phyloP scores from a whole-genome alignment of 2,797 vertebrate species.

The Sandelia bainsii region DNA sequence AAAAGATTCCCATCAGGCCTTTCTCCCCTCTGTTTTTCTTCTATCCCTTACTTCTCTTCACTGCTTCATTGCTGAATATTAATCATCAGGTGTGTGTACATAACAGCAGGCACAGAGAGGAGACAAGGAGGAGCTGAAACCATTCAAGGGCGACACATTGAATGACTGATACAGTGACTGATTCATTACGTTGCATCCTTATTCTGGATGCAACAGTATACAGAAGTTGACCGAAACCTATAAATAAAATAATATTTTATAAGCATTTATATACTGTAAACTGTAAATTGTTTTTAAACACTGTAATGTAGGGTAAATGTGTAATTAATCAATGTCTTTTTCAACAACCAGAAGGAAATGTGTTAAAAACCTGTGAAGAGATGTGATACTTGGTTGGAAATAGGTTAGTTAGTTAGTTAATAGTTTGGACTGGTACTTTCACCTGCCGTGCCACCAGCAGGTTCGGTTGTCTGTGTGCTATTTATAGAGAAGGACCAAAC shows the following conservation, averaged over 20 bases:
- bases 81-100: constrained; percentile 80
- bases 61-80: constrained; percentile 62
- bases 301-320: too few relatives aligned
- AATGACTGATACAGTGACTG: constrained; percentile 51
- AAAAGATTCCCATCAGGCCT: constrained; percentile 76
- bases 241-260: too few relatives aligned
- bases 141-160: constrained; percentile 45
- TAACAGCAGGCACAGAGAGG: constrained; percentile 48
- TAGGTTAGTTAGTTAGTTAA: too few relatives aligned
- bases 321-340: too few relatives aligned
- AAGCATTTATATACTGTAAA: too few relatives aligned
- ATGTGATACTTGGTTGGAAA: too few relatives aligned
- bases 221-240: too few relatives aligned
- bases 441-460: constrained; percentile 34
- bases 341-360: too few relatives aligned
- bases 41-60: constrained; percentile 28
- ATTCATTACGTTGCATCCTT: constrained; percentile 36
- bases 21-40: constrained; percentile 56
- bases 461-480: constrained; percentile 18
- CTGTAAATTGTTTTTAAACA: too few relatives aligned
- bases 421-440: constrained; percentile 10
- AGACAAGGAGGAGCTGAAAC: constrained; percentile 51
- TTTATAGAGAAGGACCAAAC: constrained; percentile 27
- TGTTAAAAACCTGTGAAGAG: too few relatives aligned
- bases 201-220: not conserved